Base-by-base conservation (phyloP, 1,140 invertebrate species). In the Drepana arcuata region DNA sequence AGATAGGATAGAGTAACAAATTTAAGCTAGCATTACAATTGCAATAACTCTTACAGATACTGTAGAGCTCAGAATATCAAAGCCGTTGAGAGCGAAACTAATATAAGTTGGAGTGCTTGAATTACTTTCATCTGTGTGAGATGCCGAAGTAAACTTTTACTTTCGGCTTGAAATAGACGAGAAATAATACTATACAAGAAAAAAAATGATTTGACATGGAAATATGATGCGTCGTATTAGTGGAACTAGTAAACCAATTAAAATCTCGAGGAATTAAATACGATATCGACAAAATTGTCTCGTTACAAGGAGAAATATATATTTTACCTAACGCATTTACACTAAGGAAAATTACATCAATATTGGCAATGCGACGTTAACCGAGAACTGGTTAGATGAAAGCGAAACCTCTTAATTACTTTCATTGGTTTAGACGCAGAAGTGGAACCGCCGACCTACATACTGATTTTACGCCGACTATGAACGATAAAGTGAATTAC, bases 111-210 rank as follows among this genome's bases (percentile, higher is more conserved):
- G 57, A 55, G 54, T 50, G 44, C 50, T 43, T 46, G 49, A 43
- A 67, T 74, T 67, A 73, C 72, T 80, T 80, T 77, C 72, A 71
- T 74, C 65, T 60, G 51, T 49, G 49, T 36, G 58, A 58, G 65
- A 70, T 55, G 59, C 66, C 65, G 68, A 79, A 75, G 63, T 67
- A 37, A 54, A 71, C 74, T 79, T 73, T 79, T 79, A 79, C 74
- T 73, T 69, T 71, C 65, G 34, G 31, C 51, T 43, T 26, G 44
- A 34, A 50, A 48, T n/a, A 46, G 16, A 55, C 48, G 24, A 10
- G 24, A 10, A 6, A 10, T 10, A 26, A 26, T 26, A 4, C n/a
- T 7, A 6, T 7, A 4, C 24, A 26, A 26, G 4, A 7, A 26
- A 26, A 26, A 21, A 21, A 21, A 21, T 21, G 18, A 21, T 9